A percentile compares a stretch with the other conserved stretches of the same genome.
Evolutionary conservation across 2,113 vertebrate genomes (phyloP).

Genomic region (Nyctereutes procyonoides): DNA sequence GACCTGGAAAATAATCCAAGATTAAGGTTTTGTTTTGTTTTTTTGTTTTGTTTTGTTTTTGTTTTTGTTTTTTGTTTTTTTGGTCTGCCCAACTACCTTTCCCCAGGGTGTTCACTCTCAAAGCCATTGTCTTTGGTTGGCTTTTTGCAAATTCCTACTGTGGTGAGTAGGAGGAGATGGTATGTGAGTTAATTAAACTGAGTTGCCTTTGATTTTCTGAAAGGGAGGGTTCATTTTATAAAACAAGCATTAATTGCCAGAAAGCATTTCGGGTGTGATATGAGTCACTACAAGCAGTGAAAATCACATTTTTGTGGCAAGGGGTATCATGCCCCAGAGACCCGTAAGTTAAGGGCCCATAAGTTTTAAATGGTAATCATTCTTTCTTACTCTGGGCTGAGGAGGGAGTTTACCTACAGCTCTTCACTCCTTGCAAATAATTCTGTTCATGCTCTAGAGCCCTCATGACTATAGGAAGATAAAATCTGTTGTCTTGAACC

Average conservation of each 20-base stretch:
- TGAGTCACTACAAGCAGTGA: not conserved
- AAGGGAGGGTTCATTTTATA: not conserved
- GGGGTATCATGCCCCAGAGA: not conserved
- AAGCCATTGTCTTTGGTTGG: not conserved
- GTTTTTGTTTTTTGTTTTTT: not conserved
- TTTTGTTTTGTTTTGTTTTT: too few species aligned
- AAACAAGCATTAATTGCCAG: not conserved
- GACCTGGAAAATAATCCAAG: not conserved
- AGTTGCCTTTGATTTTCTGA: conserved; percentile 2
- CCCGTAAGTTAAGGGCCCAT: not conserved
- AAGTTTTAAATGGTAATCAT: not conserved
- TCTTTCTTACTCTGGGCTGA: not conserved
- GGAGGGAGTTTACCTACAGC: not conserved
- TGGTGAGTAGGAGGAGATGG: not conserved
- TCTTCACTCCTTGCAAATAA: not conserved
- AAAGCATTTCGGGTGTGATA: not conserved
- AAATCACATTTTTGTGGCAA: not conserved
- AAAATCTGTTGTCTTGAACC: not conserved
- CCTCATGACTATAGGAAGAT: not conserved
- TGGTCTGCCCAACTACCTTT: not conserved
- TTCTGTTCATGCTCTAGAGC: not conserved
- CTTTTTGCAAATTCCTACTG: not conserved
- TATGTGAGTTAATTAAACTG: not conserved
- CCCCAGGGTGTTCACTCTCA: not conserved
- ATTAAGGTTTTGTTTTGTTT: not conserved